Base-by-base conservation (phyloP, 2,113 vertebrate species). In the Anoplopoma fimbria region DNA sequence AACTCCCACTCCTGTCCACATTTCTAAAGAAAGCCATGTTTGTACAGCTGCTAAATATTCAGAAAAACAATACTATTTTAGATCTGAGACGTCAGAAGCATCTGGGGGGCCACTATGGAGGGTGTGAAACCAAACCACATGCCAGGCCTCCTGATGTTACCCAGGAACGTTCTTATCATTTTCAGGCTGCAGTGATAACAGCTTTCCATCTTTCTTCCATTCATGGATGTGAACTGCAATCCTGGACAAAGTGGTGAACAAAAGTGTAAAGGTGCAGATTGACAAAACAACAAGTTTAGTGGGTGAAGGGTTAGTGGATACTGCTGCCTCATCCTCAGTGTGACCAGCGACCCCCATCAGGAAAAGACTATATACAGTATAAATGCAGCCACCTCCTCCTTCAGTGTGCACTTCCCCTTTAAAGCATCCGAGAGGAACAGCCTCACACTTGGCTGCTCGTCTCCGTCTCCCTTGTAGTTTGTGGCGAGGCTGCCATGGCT, bases 331-430 rank as follows among this genome's bases (percentile, higher is more conserved):
- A 27, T 65, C 63, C 27, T 38, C 34, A 53, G 57, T 4, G 1
- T 57, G 70, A 65, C 51, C 70, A 14, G 27, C 7, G 3, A 25
- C 12, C 49, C 31, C 13, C 17, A 4, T 70, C 57, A 86, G 81
- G 74, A 74, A 76, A 72, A 65, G 17, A 76, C 33, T 27, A 58
- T 47, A 33, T 25, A 13, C 42, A 63, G 51, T 17, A 9, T 2
- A 47, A 34, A 58, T 0, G 27, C 67, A 40, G 27, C 51, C 21
- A 9, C 70, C 61, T 83, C 82, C 79, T 88, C 75, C 58, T 63
- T 15, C 72, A 72, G 45, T 29, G 27, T 23, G 45, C 55, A 88
- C 89, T 91, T 92, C 93, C 91, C 76, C 89, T 92, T 88, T 85
- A 85, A 79, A 83, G 78, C 23, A 17, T 69, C 63, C 10, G 53